Base-by-base conservation (phyloP, 2,888 invertebrate genomes). In the Ligdia adustata region DNA sequence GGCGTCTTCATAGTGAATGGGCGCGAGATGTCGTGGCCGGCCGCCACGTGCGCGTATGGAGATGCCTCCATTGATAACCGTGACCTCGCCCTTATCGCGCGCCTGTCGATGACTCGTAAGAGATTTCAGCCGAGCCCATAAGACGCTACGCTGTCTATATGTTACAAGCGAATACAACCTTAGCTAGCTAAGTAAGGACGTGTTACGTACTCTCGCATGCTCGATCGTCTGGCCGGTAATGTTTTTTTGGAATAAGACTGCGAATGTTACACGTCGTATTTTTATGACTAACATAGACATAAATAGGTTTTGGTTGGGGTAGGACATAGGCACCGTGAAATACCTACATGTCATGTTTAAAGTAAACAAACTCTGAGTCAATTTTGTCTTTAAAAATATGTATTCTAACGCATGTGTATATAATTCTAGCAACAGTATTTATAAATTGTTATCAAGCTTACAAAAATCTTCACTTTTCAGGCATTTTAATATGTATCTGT, bases 1-100 rank as follows among this genome's bases (percentile, higher is more conserved):
- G 75, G 69, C 76, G 82, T 84, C 85, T 87, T 83, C 79, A 83
- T 80, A 86, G 91, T 84, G 92, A 92, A 86, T 87, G 88, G 83
- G 87, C 82, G 81, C 85, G 87, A 84, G 88, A 87, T 87, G 87
- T 86, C 85, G 86, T 82, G 87, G 87, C 79, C 84, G 82, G 82
- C 78, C 71, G 72, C 79, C 83, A 81, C 80, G 80, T 80, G 80
- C 83, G 79, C 79, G 88, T 88, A 90, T 89, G 91, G 84, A 87
- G 88, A 89, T 86, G 78, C 81, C 79, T 82, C 81, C 85, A 89
- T 85, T 88, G 88, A 85, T 89, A 88, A 77, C 81, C 79, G 77
- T 90, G 83, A 85, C 86, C 86, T 84, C 81, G 81, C 78, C 85
- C 82, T 87, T 87, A 88, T 85, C 85, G 75, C 82, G 72, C 70